Evolutionary conservation across 2,888 invertebrate species (phyloP), one percentile per base, ranked within the genome.

Genomic region (Cheilosia variabilis): DNA sequence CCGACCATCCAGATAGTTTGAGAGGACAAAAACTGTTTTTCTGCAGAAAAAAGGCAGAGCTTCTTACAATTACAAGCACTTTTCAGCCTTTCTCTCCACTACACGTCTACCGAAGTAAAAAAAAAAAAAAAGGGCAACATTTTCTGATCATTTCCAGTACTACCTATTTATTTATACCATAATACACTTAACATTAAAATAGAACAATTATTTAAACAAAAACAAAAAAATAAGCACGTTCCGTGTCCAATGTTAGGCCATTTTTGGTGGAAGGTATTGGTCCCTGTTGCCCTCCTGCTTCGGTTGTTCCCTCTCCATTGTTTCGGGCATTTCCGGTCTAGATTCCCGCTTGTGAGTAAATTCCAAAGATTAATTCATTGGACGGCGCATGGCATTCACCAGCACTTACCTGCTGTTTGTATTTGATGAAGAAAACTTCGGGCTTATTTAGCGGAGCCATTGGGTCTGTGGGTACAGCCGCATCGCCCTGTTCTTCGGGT

Each of bases 351-450:
- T 17, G 47, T 9, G 19, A 19, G 17, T 7, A 45, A 7, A n/a
- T 45, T 45, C 0, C 7, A 7, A 9, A 10, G 1, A 17, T 47
- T 47, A 19, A 10, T 47, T 17, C 9, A 17, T 10, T 9, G 17
- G 19, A 2, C 9, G n/a, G n/a, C 4, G n/a, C 5, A 17, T 22
- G 15, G n/a, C 17, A 47, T 47, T 47, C 5, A 9, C 19, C 17
- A 47, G 19, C 47, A 6, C 27, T 19, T 47, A 63, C 63, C 50
- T 50, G 47, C 13, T 63, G 47, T 15, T 63, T 63, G 9, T 63
- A 63, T 31, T 63, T 63, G 1, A 63, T 63, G 15, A 63, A 63
- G 50, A 31, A 63, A 31, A 63, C 63, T 34, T 63, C 63, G 2
- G 63, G 63, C 22, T 50, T 47, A 34, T 19, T 63, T 5, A 50